Conservation (phyloP, 2,888 invertebrate genomes). For the Leptopilina myrica region DNA sequence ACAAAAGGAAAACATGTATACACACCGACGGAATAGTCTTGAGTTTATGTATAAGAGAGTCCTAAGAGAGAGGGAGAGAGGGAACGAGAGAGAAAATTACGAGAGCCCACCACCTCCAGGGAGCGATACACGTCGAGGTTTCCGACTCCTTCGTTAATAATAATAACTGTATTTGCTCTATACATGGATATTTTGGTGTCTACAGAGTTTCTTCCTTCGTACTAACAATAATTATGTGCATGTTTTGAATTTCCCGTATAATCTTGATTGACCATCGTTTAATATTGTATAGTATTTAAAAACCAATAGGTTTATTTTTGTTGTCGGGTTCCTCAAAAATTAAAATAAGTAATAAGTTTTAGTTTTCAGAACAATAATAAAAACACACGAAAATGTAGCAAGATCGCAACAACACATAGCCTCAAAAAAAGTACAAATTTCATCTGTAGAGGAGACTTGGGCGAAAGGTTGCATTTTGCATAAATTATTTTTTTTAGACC, state of each 20-base stretch:
- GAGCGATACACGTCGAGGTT: conserved; percentile 46
- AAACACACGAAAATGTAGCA: no score
- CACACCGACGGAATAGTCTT: conserved; percentile 53
- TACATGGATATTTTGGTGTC: conserved; percentile 39
- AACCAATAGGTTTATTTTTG: no score
- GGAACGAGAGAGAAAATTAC: conserved; percentile 53
- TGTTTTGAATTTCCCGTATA: neutral
- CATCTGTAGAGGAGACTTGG: no score
- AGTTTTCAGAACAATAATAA: no score
- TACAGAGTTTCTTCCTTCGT: conserved; percentile 2
- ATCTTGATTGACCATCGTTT: neutral
- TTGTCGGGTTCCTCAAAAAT: no score
- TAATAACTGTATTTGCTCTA: conserved; percentile 49
- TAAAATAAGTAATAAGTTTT: no score
- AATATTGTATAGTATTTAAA: no score
- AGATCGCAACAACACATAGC: no score
- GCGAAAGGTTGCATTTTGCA: no score
- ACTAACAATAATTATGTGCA: neutral
- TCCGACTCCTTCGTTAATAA: conserved; percentile 51
- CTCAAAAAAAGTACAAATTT: no score
- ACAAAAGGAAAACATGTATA: conserved; percentile 63
- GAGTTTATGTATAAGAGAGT: conserved; percentile 52
- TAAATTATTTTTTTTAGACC: no score
- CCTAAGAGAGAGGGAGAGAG: conserved; percentile 25
- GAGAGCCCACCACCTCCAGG: conserved; percentile 49